These are phyloP conservation scores for Lepidurus packardi DNA, from an alignment of 1,140 invertebrate species.

Conservation along the genomic window DNA sequence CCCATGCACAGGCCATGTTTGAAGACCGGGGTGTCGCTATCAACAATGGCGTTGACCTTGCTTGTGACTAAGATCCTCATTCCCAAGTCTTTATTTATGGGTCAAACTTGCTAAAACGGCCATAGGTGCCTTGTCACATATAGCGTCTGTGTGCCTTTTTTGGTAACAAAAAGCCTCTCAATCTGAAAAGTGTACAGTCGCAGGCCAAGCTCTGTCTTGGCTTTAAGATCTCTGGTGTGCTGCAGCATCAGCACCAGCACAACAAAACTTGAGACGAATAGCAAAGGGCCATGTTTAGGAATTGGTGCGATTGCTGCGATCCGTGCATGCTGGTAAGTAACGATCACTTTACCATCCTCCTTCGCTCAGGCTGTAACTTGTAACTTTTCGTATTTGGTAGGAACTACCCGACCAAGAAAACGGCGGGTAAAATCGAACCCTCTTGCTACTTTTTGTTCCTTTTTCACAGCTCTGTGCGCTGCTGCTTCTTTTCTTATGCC, in stretches of 20 bases:
- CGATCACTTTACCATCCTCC: neutral
- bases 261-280: neutral
- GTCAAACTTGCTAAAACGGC: neutral
- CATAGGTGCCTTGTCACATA: neutral
- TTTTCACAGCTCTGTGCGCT: neutral
- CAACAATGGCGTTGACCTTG: constrained; percentile 13
- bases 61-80: neutral
- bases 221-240: neutral
- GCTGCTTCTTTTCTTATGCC: neutral
- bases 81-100: neutral
- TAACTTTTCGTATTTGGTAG: neutral
- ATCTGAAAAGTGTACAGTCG: neutral
- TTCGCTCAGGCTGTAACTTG: neutral
- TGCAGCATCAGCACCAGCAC: neutral
- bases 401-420: neutral
- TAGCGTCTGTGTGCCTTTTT: too few species aligned
- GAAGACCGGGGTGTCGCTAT: constrained; percentile 3
- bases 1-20: neutral
- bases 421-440: neutral
- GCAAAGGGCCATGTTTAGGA: constrained; percentile 8
- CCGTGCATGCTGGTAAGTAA: neutral
- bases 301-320: constrained; percentile 14
- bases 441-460: constrained; percentile 21
- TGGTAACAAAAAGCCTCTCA: neutral
- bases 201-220: neutral